phyloP scores from a whole-genome alignment of 2,113 vertebrate species.

The Callaeas wilsoni region DNA sequence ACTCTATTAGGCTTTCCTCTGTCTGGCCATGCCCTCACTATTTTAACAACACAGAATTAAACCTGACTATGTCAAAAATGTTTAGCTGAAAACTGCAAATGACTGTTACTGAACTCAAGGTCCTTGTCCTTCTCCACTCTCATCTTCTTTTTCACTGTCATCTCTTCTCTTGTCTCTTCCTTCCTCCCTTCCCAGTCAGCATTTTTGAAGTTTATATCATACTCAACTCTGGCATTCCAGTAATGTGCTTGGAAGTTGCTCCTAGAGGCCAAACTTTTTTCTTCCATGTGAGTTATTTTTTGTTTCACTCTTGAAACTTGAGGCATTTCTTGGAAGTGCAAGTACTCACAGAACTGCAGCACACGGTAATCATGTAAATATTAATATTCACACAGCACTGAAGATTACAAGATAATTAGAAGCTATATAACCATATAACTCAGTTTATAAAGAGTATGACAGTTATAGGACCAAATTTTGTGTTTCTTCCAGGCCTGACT shows the following conservation, averaged over 20 bases:
- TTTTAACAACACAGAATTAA: neutral
- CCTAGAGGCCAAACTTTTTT: neutral
- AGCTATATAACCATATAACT: slow-evolving; percentile 25
- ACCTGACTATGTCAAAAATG: neutral
- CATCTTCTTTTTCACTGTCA: neutral
- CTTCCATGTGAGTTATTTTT: slow-evolving; percentile 4
- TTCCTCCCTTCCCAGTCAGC: neutral
- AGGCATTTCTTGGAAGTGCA: slow-evolving; percentile 53
- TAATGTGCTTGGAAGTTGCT: slow-evolving; percentile 9
- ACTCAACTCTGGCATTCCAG: slow-evolving; percentile 18
- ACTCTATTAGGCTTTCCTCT: neutral
- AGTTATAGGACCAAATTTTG: slow-evolving; percentile 38
- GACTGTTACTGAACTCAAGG: neutral
- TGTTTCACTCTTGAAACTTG: slow-evolving; percentile 14
- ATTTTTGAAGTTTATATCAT: slow-evolving; percentile 23
- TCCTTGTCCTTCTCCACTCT: neutral
- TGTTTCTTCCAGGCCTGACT: slow-evolving; percentile 17
- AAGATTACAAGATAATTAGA: slow-evolving; percentile 45
- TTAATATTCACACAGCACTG: slow-evolving; percentile 40
- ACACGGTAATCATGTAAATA: slow-evolving; percentile 49
- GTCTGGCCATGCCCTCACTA: neutral
- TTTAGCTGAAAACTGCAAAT: neutral
- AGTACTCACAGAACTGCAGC: slow-evolving; percentile 20
- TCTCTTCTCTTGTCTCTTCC: neutral
- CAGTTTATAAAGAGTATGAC: slow-evolving; percentile 44